These are phyloP conservation scores for Diloba caeruleocephala DNA, from an alignment of 2,888 invertebrate genomes.

Conservation along the genomic window DNA sequence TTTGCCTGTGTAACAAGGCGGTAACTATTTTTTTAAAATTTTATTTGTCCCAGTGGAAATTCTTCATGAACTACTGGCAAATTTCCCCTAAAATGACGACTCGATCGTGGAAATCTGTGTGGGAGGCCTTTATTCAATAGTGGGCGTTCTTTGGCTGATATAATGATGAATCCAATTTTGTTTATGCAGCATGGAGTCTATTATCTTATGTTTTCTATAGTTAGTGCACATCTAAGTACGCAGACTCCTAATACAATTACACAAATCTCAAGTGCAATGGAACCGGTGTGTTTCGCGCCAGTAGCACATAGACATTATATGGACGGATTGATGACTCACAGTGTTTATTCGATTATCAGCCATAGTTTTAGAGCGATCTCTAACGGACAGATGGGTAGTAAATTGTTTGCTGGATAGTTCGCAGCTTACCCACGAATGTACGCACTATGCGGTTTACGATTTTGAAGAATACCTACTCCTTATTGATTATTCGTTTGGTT, in stretches of 20 bases:
- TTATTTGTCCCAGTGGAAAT: too few species aligned
- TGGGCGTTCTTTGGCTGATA: too few species aligned
- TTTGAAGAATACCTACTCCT: conserved; percentile 5
- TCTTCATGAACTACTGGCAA: too few species aligned
- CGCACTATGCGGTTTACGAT: conserved; percentile 16
- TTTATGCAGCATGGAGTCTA: too few species aligned
- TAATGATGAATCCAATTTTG: too few species aligned
- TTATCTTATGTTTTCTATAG: conserved; percentile 14
- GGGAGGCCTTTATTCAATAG: too few species aligned
- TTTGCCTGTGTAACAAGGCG: too few species aligned
- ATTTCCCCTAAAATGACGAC: too few species aligned
- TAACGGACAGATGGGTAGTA: conserved; percentile 66
- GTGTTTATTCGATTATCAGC: conserved; percentile 78
- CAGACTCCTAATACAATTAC: conserved; percentile 1
- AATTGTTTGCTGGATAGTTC: conserved; percentile 47
- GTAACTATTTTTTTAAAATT: too few species aligned
- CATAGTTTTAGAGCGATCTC: conserved; percentile 65
- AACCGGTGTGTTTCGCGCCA: conserved; percentile 44
- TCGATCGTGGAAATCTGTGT: too few species aligned
- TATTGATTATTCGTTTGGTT: conserved; percentile 5
- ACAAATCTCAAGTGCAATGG: conserved; percentile 52
- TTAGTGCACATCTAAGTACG: conserved; percentile 12
- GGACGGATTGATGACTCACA: conserved; percentile 71
- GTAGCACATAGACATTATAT: conserved; percentile 54
- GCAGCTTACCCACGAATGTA: conserved; percentile 24